These are phyloP conservation scores for Leucozona laternaria DNA, from an alignment of 2,888 invertebrate genomes.

Conservation along the genomic window DNA sequence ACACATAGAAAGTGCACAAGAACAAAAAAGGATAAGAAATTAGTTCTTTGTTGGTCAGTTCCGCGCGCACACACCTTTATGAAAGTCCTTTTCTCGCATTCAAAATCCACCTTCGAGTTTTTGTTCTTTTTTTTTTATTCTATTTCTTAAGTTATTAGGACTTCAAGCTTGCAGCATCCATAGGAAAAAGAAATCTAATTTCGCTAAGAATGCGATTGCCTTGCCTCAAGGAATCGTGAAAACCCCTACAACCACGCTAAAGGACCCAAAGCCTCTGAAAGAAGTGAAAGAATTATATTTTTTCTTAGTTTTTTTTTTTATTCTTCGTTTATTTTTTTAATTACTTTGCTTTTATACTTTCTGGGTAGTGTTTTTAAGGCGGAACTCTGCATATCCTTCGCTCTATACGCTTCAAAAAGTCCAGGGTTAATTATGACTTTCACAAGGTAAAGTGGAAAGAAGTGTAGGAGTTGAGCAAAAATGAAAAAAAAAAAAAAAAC, in stretches of 20 bases:
- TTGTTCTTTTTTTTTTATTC: constrained; percentile 17
- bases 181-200: constrained; percentile 60
- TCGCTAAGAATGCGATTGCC: constrained; percentile 69
- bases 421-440: constrained; percentile 67
- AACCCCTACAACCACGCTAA: constrained; percentile 48
- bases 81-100: constrained; percentile 41
- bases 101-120: background rate
- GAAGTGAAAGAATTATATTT: constrained; percentile 41
- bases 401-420: constrained; percentile 37
- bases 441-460: constrained; percentile 45
- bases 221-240: constrained; percentile 64
- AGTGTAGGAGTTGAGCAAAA: background rate
- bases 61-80: constrained; percentile 47
- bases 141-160: constrained; percentile 50
- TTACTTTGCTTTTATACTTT: constrained; percentile 52
- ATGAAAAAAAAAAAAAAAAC: constrained; percentile 3
- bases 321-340: background rate
- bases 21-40: constrained; percentile 9
- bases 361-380: constrained; percentile 36
- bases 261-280: constrained; percentile 6
- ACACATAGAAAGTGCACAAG: constrained; percentile 1
- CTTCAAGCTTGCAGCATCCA: constrained; percentile 27
- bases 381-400: constrained; percentile 58
- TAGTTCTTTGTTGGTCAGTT: constrained; percentile 57
- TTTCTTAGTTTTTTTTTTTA: constrained; percentile 8